These are phyloP conservation scores for Rotaria magnacalcarata DNA, from an alignment of 2,888 invertebrate genomes.

Conservation along the genomic window DNA sequence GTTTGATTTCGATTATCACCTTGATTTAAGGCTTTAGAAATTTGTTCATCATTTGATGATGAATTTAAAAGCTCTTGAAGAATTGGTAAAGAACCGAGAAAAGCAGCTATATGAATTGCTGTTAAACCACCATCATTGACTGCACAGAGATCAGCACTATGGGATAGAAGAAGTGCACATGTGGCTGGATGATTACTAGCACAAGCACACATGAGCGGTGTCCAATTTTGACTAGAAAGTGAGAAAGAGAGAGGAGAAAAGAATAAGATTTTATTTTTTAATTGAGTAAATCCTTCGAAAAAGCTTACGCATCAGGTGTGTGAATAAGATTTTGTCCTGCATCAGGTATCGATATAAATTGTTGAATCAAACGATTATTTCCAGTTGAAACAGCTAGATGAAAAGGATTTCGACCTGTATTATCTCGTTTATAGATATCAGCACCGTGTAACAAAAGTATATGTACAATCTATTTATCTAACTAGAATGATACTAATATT, in stretches of 20 bases:
- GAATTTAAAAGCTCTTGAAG: background rate
- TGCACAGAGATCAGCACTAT: background rate
- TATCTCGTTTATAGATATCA: background rate
- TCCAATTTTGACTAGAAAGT: background rate
- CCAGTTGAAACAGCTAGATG: conserved; percentile 19
- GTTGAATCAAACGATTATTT: conserved; percentile 24
- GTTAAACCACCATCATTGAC: background rate
- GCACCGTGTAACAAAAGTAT: background rate
- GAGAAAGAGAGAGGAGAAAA: background rate
- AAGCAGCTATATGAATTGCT: background rate
- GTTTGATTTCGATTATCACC: conserved; percentile 23
- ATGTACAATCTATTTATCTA: conserved; percentile 2
- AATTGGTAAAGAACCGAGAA: background rate
- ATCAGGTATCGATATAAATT: background rate
- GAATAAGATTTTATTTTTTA: background rate
- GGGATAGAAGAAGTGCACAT: background rate
- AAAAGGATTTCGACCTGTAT: conserved; percentile 34
- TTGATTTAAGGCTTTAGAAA: background rate
- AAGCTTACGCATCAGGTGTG: background rate
- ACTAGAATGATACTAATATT: background rate
- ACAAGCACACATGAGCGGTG: conserved; percentile 8
- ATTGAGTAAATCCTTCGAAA: too few species aligned
- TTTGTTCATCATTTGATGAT: background rate
- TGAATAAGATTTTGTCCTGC: background rate
- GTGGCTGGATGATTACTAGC: background rate